Evolutionary conservation across 2,113 vertebrate genomes (phyloP), one percentile per base, ranked within the genome.

Genomic region (Bostrychus sinensis): DNA sequence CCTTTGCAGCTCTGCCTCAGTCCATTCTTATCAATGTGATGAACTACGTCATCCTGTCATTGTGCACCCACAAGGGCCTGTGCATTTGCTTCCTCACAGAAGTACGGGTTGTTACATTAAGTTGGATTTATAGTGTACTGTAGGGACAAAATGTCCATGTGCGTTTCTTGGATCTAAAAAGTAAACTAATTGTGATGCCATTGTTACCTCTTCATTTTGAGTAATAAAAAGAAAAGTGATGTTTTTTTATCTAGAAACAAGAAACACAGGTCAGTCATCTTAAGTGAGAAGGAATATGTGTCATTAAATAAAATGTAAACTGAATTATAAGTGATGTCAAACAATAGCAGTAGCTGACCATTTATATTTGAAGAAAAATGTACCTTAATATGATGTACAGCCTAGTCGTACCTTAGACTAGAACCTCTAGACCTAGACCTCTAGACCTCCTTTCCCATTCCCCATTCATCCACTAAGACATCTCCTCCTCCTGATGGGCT

Each of bases 1-100:
- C 20, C 58, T 56, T 16, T 58, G 45, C 62, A 56, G 66, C 55
- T 8, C 1, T 2, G 37, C 75, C 2, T 54, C 64, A 68, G 69
- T 56, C 63, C 43, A 57, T 74, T 73, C 78, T 83, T 77, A 87
- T 89, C 81, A 60, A 45, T 28, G 61, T 86, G 81, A 87, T 80
- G 58, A 75, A 87, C 51, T 51, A 38, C 77, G 62, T 60, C 45
- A 43, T 77, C 55, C 23, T 30, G 46, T 61, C 42, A 53, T 45
- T 59, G 19, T 30, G 20, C 63, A 59, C 36, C 42, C 4, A 66
- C 19, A 56, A 0, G 3, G 23, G 51, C 56, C 53, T 69, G 62
- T 16, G 62, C 66, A 62, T 81, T 77, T 71, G 61, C 62, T 51
- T 61, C 56, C 63, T 25, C 10, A 46, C 56, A 45, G 56, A 58